phyloP scores from a whole-genome alignment of 2,113 vertebrate species.

The Rhizomys pruinosus region DNA sequence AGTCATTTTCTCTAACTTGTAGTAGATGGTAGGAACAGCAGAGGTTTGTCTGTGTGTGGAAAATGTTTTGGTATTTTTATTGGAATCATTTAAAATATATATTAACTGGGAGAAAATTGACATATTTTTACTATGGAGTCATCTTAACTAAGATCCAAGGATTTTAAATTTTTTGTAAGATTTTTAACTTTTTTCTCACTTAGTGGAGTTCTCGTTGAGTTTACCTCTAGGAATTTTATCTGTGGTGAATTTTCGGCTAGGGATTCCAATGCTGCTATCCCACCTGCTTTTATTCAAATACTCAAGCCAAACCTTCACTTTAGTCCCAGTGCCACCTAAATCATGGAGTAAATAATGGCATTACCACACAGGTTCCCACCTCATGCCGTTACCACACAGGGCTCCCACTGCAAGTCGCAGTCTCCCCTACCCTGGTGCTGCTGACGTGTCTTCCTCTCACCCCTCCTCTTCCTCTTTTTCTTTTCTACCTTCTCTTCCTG shows the following conservation, averaged over 20 bases:
- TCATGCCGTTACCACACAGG: not conserved
- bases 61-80: slow-evolving; percentile 26
- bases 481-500: too few species aligned
- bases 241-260: not conserved
- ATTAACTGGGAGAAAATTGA: not conserved
- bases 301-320: not conserved
- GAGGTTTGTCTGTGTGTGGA: not conserved
- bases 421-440: too few species aligned
- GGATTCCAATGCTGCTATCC: not conserved
- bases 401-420: not conserved
- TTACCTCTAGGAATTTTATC: not conserved
- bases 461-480: not conserved
- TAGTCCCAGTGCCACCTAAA: not conserved
- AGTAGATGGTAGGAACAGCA: too few species aligned
- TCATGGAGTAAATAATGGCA: accelerated
- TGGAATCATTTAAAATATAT: slow-evolving; percentile 28
- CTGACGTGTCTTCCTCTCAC: too few species aligned
- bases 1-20: not conserved
- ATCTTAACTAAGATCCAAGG: not conserved
- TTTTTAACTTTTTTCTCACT: not conserved
- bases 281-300: not conserved
- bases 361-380: not conserved
- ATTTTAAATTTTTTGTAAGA: not conserved
- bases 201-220: not conserved
- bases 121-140: not conserved